Percentiles rank a stretch among this genome's conserved stretches.
phyloP scores from a whole-genome alignment of 2,888 invertebrate genomes.

The Argyresthia goedartella region DNA sequence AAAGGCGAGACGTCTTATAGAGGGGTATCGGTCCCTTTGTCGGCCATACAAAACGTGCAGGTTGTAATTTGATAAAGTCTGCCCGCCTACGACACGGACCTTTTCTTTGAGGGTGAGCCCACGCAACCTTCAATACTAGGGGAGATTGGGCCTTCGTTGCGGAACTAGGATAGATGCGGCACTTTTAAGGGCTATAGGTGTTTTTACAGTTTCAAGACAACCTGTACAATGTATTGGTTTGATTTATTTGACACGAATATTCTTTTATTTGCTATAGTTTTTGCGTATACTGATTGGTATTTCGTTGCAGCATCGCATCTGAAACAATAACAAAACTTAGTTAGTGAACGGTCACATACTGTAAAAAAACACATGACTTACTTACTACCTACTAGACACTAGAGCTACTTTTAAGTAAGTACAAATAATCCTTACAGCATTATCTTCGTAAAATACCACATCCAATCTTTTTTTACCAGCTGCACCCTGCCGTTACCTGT shows the following conservation, averaged over 20 bases:
- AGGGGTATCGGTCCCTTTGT: constrained; percentile 39
- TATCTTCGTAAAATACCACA: not conserved
- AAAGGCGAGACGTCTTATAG: constrained; percentile 28
- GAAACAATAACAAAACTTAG: too few species aligned
- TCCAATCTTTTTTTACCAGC: not conserved
- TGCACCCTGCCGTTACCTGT: constrained; percentile 17
- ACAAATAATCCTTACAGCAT: too few species aligned
- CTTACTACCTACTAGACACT: too few species aligned
- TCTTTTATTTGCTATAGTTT: too few species aligned
- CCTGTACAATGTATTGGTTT: not conserved
- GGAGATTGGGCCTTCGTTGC: constrained; percentile 19
- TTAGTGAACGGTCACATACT: too few species aligned
- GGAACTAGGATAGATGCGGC: constrained; percentile 9
- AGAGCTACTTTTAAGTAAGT: too few species aligned
- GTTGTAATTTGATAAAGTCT: constrained; percentile 69
- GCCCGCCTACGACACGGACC: constrained; percentile 60
- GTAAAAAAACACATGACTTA: too few species aligned
- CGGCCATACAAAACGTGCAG: constrained; percentile 62
- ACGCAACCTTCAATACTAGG: constrained; percentile 50
- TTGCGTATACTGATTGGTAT: too few species aligned
- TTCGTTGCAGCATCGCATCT: too few species aligned
- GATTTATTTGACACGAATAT: too few species aligned
- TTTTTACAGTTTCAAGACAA: not conserved
- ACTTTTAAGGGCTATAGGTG: not conserved
- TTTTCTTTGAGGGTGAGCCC: constrained; percentile 57